Evolutionary conservation across 2,113 vertebrate species (phyloP), one percentile per base, ranked within the genome.

Genomic region (Euleptes europaea): DNA sequence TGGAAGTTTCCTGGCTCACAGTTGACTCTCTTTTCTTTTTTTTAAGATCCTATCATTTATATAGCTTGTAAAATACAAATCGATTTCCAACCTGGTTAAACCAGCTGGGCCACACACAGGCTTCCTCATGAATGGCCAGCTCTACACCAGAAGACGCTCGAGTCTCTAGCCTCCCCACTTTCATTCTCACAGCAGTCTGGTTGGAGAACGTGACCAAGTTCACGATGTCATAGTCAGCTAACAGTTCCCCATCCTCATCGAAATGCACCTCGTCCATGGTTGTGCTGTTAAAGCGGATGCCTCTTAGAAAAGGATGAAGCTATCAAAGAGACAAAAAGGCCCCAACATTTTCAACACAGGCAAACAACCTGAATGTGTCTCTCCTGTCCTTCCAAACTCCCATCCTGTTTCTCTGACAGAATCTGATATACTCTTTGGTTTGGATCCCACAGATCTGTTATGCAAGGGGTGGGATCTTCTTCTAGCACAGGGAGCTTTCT

Each of bases 171-270:
- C 26, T 65, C 42, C 82, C 82, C 19, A 83, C 82, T 26, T 73
- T 74, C 31, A 74, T 33, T 44, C 82, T 74, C 65, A 23, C 11
- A 17, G 82, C 71, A 4, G 82, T 63, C 9, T 83, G n/a, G 38
- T 83, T 83, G 42, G 82, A 71, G 74, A 73, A 83, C 9, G 44
- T 47, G 42, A 74, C 31, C 82, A 83, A 33, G 21, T 83, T 83
- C 71, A 83, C 82, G 75, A 83, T 44, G 23, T 38, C 71, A 74
- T 49, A 83, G 31, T 49, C 13, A 15, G 82, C 40, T 21, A 47
- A 31, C 38, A 83, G 19, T 17, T 38, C 71, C 40, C 82, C 40
- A 28, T 83, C 31, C 13, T 65, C 19, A 2, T 83, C 54, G 47
- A 83, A 74, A 49, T 33, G 65, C 10, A 83, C 40, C 12, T 74